Conservation (phyloP, 2,888 invertebrate genomes). For the Helobdella robusta region DNA sequence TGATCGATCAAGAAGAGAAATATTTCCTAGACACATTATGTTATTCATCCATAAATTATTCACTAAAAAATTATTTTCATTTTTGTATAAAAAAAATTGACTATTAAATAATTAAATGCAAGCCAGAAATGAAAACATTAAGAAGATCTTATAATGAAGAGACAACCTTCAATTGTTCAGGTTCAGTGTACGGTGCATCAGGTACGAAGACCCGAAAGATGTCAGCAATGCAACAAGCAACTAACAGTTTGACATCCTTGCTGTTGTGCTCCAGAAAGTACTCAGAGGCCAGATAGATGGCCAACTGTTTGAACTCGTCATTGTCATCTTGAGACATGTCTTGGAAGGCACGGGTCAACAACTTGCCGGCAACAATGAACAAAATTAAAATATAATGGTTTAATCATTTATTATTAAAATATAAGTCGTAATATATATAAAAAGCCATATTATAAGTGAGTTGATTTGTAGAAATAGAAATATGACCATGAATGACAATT, state of each 20-base stretch:
- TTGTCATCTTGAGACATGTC: conserved; percentile 89
- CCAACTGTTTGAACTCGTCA: conserved; percentile 59
- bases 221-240: conserved; percentile 94
- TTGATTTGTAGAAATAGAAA: too few species aligned
- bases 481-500: too few species aligned
- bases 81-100: background rate
- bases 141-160: too few species aligned
- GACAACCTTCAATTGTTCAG: conserved; percentile 78
- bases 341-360: conserved; percentile 75
- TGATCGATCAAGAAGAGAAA: conserved; percentile 90
- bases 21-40: conserved; percentile 44
- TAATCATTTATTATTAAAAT: too few species aligned
- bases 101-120: conserved; percentile 1
- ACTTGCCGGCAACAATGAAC: too few species aligned
- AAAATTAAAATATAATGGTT: too few species aligned
- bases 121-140: conserved; percentile 18
- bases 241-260: conserved; percentile 81
- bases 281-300: conserved; percentile 82
- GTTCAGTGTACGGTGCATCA: conserved; percentile 92
- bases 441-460: too few species aligned
- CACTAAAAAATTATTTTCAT: background rate
- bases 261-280: conserved; percentile 79
- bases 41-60: background rate
- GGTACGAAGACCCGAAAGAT: conserved; percentile 91
- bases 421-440: too few species aligned